phyloP scores from a whole-genome alignment of 2,797 vertebrate genomes.

The Cirrhinus molitorella region DNA sequence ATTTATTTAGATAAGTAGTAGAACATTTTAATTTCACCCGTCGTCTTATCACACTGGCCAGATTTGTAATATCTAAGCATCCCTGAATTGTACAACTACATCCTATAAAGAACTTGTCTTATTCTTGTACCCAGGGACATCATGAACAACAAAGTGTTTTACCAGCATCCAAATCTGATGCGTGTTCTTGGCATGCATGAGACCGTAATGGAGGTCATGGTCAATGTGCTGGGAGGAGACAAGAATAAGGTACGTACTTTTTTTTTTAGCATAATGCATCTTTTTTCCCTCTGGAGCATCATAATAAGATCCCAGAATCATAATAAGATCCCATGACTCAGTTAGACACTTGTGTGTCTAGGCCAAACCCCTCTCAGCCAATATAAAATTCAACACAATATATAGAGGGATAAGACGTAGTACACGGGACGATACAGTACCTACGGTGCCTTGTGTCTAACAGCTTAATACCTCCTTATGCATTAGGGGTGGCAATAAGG shows the following conservation, averaged over 20 bases:
- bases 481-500: constrained; percentile 31
- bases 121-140: constrained; percentile 84
- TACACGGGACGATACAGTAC: background rate
- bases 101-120: background rate
- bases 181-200: constrained; percentile 98
- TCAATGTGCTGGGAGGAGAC: constrained; percentile 95
- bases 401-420: background rate
- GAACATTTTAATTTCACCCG: background rate
- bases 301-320: too few species aligned
- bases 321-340: constrained; percentile 14
- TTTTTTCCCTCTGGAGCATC: too few species aligned
- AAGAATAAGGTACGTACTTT: constrained; percentile 88
- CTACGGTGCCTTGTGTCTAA: constrained; percentile 55
- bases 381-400: background rate
- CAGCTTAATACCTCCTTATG: constrained; percentile 63
- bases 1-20: background rate
- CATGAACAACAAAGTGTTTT: constrained; percentile 99
- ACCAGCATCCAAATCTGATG: constrained; percentile 99
- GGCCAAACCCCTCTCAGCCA: background rate
- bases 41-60: background rate
- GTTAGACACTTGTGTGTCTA: constrained; percentile 4
- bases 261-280: too few species aligned
- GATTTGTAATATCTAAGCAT: background rate
- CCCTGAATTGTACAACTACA: background rate
- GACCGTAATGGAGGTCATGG: constrained; percentile 99